Percentiles rank a stretch among this genome's conserved stretches.
Evolutionary conservation across 2,888 invertebrate species (phyloP).

Genomic region (Rhingia campestris): DNA sequence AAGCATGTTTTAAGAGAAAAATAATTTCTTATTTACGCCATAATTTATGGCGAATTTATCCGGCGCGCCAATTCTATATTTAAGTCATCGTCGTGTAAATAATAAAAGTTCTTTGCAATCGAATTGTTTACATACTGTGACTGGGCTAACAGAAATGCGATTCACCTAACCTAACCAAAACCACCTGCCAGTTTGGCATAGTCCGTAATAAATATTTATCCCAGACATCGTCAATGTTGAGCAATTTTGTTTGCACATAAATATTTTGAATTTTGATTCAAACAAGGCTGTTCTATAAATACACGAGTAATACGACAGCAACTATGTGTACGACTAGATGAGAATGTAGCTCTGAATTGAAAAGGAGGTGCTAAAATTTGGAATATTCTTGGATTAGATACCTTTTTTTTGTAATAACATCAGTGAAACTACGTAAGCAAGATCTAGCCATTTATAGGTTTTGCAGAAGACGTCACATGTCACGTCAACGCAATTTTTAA

Average conservation of each 20-base stretch:
- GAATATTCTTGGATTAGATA: no score
- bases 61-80: slow-evolving; percentile 19
- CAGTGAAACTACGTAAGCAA: slow-evolving; percentile 8
- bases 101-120: slow-evolving; percentile 13
- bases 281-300: slow-evolving; percentile 28
- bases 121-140: slow-evolving; percentile 43
- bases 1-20: background rate
- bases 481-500: background rate
- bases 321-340: no score
- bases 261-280: slow-evolving; percentile 19
- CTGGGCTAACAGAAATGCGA: slow-evolving; percentile 63
- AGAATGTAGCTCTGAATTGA: no score
- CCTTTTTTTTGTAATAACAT: background rate
- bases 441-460: background rate
- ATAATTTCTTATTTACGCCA: background rate
- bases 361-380: no score
- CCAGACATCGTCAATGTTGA: background rate
- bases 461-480: background rate
- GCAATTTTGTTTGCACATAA: slow-evolving; percentile 2
- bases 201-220: slow-evolving; percentile 23
- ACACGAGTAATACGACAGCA: background rate
- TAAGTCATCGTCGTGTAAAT: slow-evolving; percentile 22
- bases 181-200: slow-evolving; percentile 45
- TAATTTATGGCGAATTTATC: slow-evolving; percentile 1
- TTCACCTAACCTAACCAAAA: slow-evolving; percentile 14